Percentiles rank a stretch among this genome's conserved stretches.
These are phyloP conservation scores for Coregonus clupeaformis DNA, from an alignment of 2,113 vertebrate genomes.

Conservation along the genomic window DNA sequence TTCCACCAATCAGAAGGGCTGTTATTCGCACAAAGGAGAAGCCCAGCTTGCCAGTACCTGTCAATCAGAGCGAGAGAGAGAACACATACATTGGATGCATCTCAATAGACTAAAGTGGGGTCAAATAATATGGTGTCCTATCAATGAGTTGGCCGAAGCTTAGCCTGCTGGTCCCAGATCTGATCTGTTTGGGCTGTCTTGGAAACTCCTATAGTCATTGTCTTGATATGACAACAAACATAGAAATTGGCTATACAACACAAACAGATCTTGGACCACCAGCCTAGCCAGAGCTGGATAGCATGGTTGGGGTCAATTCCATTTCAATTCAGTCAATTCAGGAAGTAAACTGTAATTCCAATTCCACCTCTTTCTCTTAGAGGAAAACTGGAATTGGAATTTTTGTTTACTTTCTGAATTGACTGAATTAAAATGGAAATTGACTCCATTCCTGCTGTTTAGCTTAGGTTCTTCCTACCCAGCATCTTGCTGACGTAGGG, in stretches of 20 bases:
- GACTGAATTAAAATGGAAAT: neutral
- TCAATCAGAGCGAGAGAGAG: constrained; percentile 23
- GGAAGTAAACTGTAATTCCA: too few relatives aligned
- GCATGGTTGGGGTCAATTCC: too few relatives aligned
- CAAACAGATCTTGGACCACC: neutral
- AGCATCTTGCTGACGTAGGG: constrained; percentile 99
- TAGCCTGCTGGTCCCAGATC: too few relatives aligned
- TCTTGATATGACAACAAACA: too few relatives aligned
- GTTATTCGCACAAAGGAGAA: constrained; percentile 98
- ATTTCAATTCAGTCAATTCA: too few relatives aligned
- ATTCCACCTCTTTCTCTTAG: neutral
- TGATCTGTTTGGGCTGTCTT: too few relatives aligned
- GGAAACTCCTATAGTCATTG: too few relatives aligned
- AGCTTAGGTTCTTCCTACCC: constrained; percentile 72
- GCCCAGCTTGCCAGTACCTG: constrained; percentile 96
- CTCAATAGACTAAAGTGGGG: neutral
- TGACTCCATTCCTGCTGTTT: too few relatives aligned
- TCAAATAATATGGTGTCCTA: neutral
- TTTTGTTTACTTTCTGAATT: neutral
- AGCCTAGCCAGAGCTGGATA: neutral
- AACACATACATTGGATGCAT: neutral
- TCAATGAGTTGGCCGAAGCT: too few relatives aligned
- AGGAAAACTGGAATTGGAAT: neutral
- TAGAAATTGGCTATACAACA: neutral
- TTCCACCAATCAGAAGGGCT: constrained; percentile 93